These are phyloP conservation scores for Lindbergichthys nudifrons DNA, from an alignment of 2,797 vertebrate genomes.

Conservation along the genomic window DNA sequence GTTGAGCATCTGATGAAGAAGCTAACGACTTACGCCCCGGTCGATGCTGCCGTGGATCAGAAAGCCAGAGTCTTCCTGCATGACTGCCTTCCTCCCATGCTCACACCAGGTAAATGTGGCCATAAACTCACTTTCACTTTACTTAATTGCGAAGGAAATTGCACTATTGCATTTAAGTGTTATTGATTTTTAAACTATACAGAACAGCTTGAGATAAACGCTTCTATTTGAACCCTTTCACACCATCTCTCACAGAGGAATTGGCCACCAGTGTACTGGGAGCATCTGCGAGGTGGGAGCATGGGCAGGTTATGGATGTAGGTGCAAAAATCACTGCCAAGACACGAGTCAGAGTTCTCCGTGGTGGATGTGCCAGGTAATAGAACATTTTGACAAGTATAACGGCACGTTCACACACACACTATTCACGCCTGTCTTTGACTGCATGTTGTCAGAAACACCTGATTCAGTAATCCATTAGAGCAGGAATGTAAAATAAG, in stretches of 20 bases:
- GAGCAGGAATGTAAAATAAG: neutral
- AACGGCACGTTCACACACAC: neutral
- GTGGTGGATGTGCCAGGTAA: slow-evolving; percentile 87
- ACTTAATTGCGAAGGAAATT: neutral
- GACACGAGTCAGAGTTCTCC: slow-evolving; percentile 89
- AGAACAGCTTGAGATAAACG: neutral
- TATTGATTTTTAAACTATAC: neutral
- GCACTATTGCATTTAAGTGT: neutral
- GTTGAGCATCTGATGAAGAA: slow-evolving; percentile 88
- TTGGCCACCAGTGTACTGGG: slow-evolving; percentile 87
- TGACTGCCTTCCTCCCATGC: slow-evolving; percentile 92
- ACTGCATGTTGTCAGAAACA: neutral
- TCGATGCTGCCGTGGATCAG: slow-evolving; percentile 96
- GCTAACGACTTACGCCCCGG: slow-evolving; percentile 86
- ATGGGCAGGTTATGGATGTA: slow-evolving; percentile 77
- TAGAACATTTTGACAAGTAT: neutral
- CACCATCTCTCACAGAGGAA: slow-evolving; percentile 80
- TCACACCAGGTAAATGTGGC: slow-evolving; percentile 80
- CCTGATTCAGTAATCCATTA: neutral
- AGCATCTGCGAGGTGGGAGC: slow-evolving; percentile 86
- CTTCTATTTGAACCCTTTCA: neutral
- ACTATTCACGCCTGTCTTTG: neutral
- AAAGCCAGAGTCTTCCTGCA: slow-evolving; percentile 92
- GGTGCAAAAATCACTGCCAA: slow-evolving; percentile 82
- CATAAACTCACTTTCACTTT: neutral